These are phyloP conservation scores for Prolemur simus DNA, from an alignment of 2,113 vertebrate genomes.

Conservation along the genomic window DNA sequence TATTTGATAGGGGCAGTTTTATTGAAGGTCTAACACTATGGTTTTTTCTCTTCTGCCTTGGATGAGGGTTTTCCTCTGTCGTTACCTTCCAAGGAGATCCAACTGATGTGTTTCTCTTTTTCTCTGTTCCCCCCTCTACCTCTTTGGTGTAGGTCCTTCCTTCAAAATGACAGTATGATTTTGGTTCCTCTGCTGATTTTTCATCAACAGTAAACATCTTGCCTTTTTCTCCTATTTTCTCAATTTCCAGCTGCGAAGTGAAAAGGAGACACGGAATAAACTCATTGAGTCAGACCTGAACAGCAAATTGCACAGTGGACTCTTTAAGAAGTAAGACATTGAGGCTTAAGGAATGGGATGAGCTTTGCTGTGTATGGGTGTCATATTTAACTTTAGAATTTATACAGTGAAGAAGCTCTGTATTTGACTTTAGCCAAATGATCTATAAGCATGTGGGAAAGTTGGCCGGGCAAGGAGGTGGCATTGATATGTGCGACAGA, in stretches of 20 bases:
- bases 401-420: background rate
- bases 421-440: background rate
- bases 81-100: background rate
- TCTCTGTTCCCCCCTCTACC: background rate
- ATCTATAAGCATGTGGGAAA: background rate
- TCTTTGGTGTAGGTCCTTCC: background rate
- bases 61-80: background rate
- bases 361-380: background rate
- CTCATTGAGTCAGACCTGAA: constrained; percentile 87
- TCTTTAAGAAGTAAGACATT: constrained; percentile 84
- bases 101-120: background rate
- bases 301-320: constrained; percentile 80
- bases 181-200: background rate
- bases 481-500: background rate
- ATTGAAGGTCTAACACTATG: background rate
- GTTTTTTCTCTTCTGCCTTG: background rate
- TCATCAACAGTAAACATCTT: background rate
- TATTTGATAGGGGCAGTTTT: background rate
- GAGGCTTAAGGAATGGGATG: background rate
- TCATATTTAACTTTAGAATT: background rate
- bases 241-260: constrained; percentile 82
- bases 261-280: constrained; percentile 85
- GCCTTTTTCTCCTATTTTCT: background rate
- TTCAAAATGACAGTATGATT: background rate
- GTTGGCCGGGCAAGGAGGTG: background rate